Evolutionary conservation across 1,140 invertebrate species (phyloP).

Genomic region (Pogonomyrmex californicus): DNA sequence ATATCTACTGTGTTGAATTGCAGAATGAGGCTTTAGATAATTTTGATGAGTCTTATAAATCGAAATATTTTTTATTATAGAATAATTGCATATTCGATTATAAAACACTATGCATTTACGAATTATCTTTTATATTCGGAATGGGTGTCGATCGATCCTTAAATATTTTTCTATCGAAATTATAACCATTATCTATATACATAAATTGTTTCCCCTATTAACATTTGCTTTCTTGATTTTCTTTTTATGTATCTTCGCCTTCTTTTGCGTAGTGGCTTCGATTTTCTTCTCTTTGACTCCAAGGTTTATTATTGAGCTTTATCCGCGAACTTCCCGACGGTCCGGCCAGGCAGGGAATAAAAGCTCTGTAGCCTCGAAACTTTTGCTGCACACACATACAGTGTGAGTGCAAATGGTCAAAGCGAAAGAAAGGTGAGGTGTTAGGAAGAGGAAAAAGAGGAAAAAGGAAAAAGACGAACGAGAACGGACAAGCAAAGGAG

Average conservation of each 20-base stretch:
- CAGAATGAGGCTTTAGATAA: background rate
- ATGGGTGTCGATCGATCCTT: background rate
- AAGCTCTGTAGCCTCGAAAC: constrained; percentile 72
- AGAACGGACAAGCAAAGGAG: constrained; percentile 59
- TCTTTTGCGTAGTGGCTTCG: constrained; percentile 31
- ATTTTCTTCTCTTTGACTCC: constrained; percentile 74
- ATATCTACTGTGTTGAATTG: background rate
- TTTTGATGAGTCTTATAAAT: background rate
- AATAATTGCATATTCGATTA: too few relatives aligned
- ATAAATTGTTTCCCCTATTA: background rate
- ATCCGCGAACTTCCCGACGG: constrained; percentile 73
- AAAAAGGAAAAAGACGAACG: constrained; percentile 42
- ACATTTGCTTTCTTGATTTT: constrained; percentile 10
- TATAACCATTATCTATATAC: constrained; percentile 17
- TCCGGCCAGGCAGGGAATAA: constrained; percentile 73
- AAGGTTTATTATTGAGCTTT: constrained; percentile 79
- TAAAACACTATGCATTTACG: background rate
- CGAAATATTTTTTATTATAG: too few relatives aligned
- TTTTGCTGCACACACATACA: constrained; percentile 63
- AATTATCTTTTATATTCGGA: background rate
- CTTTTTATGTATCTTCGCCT: constrained; percentile 40
- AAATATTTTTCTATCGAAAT: background rate
- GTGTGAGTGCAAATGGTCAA: constrained; percentile 69
- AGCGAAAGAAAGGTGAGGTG: constrained; percentile 59
- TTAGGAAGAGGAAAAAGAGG: background rate